phyloP scores from a whole-genome alignment of 2,797 vertebrate genomes.

The Streptopelia turtur region DNA sequence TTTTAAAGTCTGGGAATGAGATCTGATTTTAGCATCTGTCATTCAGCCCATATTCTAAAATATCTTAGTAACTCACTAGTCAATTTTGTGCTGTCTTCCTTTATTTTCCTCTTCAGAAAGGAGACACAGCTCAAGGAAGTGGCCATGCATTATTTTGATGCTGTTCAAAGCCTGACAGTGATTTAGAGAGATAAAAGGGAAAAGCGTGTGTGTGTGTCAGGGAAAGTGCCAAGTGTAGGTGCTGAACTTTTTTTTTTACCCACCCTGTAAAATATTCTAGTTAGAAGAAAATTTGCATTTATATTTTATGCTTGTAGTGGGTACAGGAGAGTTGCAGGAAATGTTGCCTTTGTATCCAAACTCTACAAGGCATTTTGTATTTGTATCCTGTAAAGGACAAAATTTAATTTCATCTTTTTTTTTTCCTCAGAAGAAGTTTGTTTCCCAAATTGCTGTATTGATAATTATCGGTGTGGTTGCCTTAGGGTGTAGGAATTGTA shows the following conservation, averaged over 20 bases:
- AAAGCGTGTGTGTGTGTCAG: neutral
- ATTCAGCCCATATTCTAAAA: constrained; percentile 6
- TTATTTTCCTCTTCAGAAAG: neutral
- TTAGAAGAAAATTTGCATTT: neutral
- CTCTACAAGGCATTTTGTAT: neutral
- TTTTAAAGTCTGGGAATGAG: neutral
- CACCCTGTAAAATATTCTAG: neutral
- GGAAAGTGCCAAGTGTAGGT: neutral
- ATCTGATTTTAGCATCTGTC: neutral
- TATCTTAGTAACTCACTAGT: neutral
- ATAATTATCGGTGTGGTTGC: neutral
- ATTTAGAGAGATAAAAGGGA: neutral
- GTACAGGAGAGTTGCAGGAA: neutral
- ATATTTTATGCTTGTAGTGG: neutral
- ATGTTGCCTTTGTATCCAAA: neutral
- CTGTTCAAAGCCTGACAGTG: neutral
- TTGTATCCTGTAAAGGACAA: neutral
- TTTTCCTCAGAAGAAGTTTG: neutral
- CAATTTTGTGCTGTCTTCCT: neutral
- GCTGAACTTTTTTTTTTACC: neutral
- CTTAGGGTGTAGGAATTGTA: neutral
- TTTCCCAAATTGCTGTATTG: neutral
- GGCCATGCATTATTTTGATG: neutral
- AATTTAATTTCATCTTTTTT: neutral
- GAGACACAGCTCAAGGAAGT: neutral